Evolutionary conservation across 2,113 vertebrate species (phyloP), one percentile per base, ranked within the genome.

Genomic region (Falcunculus frontatus): DNA sequence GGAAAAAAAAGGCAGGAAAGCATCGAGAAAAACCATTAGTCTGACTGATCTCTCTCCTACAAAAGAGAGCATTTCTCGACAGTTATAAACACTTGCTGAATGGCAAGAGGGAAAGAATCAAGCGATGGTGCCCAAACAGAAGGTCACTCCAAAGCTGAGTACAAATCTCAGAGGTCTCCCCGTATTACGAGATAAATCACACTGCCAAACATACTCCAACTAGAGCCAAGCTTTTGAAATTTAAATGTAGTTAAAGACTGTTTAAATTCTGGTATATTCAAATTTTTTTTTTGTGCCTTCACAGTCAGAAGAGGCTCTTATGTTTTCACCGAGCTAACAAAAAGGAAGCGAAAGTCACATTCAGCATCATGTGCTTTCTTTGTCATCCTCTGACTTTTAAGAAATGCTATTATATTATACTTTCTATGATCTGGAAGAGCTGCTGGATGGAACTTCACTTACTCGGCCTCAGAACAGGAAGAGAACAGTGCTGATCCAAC

Each of bases 401-500:
- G 23, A 92, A 92, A 76, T 16, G 6, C 6, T 74, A 32, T 37
- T 44, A 13, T 9, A 44, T 15, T 9, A 32, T 6, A 7, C 8
- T 83, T 88, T 47, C 67, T 50, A 32, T 6, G 16, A 62, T 16
- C 30, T 78, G 33, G 37, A 90, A 50, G 32, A 93, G 70, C 35
- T 62, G 29, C 35, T 72, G 41, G 53, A 74, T 20, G 35, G 59
- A 57, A 57, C 35, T 93, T 87, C 25, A 98, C 99, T 99, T 97
- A 99, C 99, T 99, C 37, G 99, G 99, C 96, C 99, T 98, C 90
- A 99, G 98, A 44, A 98, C 79, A 10, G 98, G 99, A 64, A 99
- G 98, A 32, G 99, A 98, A 95, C 99, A 99, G 94, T 99, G 98
- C 59, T 98, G 98, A 81, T 99, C 99, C 56, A 99, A 95, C 99